These are phyloP conservation scores for Eurystomus glaucurus DNA, from an alignment of 2,797 vertebrate genomes.

Conservation along the genomic window DNA sequence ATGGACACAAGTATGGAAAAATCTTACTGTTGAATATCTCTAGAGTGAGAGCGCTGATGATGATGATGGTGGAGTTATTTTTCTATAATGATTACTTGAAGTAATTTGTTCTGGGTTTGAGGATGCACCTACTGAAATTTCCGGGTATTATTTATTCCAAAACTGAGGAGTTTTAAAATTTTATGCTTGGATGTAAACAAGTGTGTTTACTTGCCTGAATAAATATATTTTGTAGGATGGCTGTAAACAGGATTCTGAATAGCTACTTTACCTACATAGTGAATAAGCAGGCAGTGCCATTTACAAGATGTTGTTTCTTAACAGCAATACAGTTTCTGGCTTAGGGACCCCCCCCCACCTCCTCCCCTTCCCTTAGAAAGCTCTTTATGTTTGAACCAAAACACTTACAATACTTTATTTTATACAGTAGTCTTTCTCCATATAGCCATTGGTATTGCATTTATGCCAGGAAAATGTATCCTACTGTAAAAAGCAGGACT, in stretches of 20 bases:
- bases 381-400: constrained; percentile 19
- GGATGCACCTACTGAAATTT: neutral
- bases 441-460: neutral
- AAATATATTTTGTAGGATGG: neutral
- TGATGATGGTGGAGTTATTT: neutral
- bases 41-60: neutral
- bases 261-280: neutral
- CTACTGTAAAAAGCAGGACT: neutral
- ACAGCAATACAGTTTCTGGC: constrained; percentile 46
- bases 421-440: neutral
- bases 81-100: neutral
- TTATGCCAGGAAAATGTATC: constrained; percentile 21
- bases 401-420: too few relatives aligned
- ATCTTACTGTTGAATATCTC: neutral
- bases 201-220: neutral
- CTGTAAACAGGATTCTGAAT: neutral
- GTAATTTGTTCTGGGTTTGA: neutral
- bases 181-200: neutral
- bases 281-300: neutral
- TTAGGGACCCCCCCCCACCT: neutral
- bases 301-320: constrained; percentile 45
- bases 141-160: neutral
- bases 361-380: neutral
- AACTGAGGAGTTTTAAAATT: neutral
- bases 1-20: neutral